These are phyloP conservation scores for Cavia porcellus DNA, from an alignment of 2,113 vertebrate genomes.

Conservation along the genomic window DNA sequence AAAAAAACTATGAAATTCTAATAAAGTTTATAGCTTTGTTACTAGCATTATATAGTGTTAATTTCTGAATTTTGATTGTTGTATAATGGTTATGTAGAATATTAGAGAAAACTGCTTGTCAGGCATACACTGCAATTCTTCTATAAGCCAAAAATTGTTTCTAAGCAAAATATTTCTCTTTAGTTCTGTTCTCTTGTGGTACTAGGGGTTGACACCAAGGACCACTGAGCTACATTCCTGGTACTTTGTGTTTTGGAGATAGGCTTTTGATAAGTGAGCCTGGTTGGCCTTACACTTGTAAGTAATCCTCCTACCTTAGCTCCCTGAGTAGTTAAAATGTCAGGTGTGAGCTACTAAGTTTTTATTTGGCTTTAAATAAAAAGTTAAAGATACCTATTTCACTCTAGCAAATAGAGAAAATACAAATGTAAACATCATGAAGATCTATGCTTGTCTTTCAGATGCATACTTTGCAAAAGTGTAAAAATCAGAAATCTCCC, in stretches of 20 bases:
- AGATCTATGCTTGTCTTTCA: neutral
- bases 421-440: neutral
- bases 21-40: neutral
- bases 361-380: neutral
- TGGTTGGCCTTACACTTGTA: neutral
- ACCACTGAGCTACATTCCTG: neutral
- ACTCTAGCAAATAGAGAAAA: neutral
- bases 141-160: neutral
- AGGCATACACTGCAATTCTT: neutral
- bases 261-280: neutral
- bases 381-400: neutral
- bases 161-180: neutral
- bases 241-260: neutral
- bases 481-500: neutral
- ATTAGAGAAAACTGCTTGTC: neutral
- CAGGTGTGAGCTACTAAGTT: neutral
- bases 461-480: neutral
- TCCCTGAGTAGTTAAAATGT: neutral
- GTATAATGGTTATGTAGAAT: neutral
- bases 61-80: neutral
- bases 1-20: constrained; percentile 22
- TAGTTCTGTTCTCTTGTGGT: neutral
- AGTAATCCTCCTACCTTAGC: neutral
- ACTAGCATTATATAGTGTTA: neutral
- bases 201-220: neutral